Conservation (phyloP, 1,140 invertebrate genomes). For the Drosophila pruinosa region DNA sequence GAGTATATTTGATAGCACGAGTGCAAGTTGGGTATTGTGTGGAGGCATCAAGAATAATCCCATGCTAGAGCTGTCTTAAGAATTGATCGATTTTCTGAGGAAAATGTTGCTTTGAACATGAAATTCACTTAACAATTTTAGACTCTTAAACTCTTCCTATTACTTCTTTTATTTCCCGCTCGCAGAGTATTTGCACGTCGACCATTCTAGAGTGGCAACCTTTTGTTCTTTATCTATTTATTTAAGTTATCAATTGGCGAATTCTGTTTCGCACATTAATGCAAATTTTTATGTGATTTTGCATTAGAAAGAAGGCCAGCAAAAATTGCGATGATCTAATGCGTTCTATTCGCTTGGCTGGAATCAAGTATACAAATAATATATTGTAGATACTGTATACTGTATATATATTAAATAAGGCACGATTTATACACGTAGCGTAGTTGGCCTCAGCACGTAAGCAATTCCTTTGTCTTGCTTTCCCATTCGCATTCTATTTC, state of each 20-base stretch:
- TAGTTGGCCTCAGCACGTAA: slow-evolving; percentile 43
- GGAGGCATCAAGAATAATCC: neutral
- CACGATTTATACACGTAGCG: neutral
- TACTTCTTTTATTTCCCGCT: neutral
- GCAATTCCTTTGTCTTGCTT: slow-evolving; percentile 41
- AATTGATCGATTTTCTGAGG: neutral
- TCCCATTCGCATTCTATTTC: slow-evolving; percentile 30
- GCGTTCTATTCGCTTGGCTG: slow-evolving; percentile 24
- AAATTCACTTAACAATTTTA: neutral
- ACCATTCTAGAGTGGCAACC: neutral
- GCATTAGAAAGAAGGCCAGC: slow-evolving; percentile 23
- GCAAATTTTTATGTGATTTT: slow-evolving; percentile 54
- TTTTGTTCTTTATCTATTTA: neutral
- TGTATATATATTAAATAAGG: slow-evolving; percentile 8
- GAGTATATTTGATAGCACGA: neutral
- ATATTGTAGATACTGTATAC: slow-evolving; percentile 12
- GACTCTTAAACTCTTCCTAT: too few relatives aligned
- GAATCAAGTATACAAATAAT: slow-evolving; percentile 27
- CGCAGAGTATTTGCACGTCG: neutral
- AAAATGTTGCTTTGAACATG: neutral
- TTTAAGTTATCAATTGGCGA: slow-evolving; percentile 26
- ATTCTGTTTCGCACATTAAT: slow-evolving; percentile 58
- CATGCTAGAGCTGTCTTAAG: neutral
- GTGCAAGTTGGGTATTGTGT: neutral
- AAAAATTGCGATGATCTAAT: slow-evolving; percentile 73